Conservation (phyloP, 2,797 vertebrate species). For the Malurus leucopterus region DNA sequence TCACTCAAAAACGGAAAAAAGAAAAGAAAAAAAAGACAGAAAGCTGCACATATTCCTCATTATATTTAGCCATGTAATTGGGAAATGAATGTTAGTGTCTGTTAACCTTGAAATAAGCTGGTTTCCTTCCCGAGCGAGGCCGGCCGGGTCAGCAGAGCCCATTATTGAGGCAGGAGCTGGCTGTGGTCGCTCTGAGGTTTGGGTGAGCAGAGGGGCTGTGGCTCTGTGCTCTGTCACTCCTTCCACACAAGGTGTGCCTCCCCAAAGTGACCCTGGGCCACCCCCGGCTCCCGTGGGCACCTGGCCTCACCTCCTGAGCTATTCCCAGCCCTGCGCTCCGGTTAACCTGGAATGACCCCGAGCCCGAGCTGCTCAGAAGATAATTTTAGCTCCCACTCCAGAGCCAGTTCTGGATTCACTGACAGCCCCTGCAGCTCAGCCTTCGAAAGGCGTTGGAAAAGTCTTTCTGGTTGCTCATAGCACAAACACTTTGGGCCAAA, state of each 20-base stretch:
- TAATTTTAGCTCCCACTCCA: not conserved
- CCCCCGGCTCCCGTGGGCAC: not conserved
- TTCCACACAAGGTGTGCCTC: not conserved
- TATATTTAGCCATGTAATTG: slow-evolving; percentile 47
- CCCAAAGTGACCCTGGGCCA: not conserved
- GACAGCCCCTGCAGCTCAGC: not conserved
- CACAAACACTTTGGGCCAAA: not conserved
- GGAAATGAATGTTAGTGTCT: slow-evolving; percentile 18
- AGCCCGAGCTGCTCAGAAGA: not conserved
- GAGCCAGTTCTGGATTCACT: not conserved
- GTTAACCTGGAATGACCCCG: not conserved
- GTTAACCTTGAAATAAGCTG: slow-evolving; percentile 6
- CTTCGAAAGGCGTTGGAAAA: not conserved
- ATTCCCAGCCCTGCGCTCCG: not conserved
- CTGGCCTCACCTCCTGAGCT: not conserved
- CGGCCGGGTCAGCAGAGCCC: not conserved
- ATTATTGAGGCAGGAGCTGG: not conserved
- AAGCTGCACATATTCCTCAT: slow-evolving; percentile 27
- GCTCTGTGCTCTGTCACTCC: not conserved
- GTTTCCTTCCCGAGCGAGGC: not conserved
- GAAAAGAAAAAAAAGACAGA: not conserved
- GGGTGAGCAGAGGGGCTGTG: not conserved
- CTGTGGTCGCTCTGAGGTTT: not conserved
- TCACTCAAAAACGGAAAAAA: slow-evolving; percentile 11
- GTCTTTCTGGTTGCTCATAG: not conserved